Evolutionary conservation across 1,140 invertebrate genomes (phyloP).

Genomic region (Leptonema lineaticorne): DNA sequence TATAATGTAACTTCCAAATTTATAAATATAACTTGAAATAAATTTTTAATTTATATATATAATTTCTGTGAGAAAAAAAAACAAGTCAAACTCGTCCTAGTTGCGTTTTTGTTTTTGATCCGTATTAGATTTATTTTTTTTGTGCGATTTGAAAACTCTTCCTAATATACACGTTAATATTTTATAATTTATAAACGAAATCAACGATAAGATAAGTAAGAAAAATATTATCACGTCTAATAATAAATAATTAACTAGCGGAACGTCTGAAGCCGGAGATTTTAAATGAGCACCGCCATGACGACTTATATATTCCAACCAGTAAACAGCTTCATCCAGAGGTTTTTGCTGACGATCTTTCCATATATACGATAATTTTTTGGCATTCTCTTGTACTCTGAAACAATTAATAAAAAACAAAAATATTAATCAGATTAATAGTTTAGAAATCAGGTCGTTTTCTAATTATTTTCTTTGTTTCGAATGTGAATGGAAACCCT

Average conservation of each 20-base stretch:
- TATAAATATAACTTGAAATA: too few relatives aligned
- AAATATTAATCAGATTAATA: background rate
- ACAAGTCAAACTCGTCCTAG: background rate
- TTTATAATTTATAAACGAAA: constrained; percentile 31
- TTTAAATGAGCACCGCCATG: constrained; percentile 54
- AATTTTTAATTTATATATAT: too few relatives aligned
- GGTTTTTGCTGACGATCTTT: constrained; percentile 54
- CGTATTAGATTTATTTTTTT: constrained; percentile 21
- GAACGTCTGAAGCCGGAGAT: constrained; percentile 49
- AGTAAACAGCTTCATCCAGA: constrained; percentile 57
- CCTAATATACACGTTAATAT: constrained; percentile 14
- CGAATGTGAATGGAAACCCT: background rate
- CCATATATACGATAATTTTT: constrained; percentile 57
- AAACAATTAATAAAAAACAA: constrained; percentile 26
- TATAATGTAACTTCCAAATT: too few relatives aligned
- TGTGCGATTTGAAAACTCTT: background rate
- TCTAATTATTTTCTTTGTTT: background rate
- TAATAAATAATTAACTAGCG: constrained; percentile 58
- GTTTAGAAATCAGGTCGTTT: background rate
- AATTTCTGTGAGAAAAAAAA: too few relatives aligned
- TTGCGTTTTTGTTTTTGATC: constrained; percentile 25
- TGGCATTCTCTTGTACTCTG: constrained; percentile 49
- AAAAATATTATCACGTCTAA: constrained; percentile 55
- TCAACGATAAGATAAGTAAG: constrained; percentile 10
- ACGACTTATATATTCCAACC: constrained; percentile 58